Evolutionary conservation across 2,113 vertebrate genomes (phyloP), one percentile per base, ranked within the genome.

Genomic region (Acrocephalus arundinaceus): DNA sequence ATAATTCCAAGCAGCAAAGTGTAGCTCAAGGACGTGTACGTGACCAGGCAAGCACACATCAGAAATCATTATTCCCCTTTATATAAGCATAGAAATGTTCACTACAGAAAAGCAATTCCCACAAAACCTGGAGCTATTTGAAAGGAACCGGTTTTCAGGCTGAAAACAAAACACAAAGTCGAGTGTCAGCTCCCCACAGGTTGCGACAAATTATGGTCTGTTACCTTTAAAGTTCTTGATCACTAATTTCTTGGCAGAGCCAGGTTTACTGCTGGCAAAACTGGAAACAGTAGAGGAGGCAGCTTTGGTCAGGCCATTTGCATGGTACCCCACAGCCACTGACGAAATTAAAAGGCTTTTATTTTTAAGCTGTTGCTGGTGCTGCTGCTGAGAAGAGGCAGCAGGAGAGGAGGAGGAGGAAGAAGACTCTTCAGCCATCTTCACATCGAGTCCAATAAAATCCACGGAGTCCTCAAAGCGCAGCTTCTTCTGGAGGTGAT

Each of bases 161-260:
- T 24, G 61, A 77, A 94, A 94, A 94, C 81, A 87, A 80, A 83
- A 85, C 41, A 82, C 6, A 5, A 63, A 86, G 43, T 18, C 20
- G 43, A 86, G 48, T 2, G 2, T 13, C 83, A 90, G 33, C 73
- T 79, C 87, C 67, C 70, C 86, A 52, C 2, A 73, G 43, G 63
- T 62, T 80, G 91, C 16, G 77, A 93, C 76, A 89, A 90, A 94
- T 80, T 51, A 89, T 4, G 33, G 67, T 55, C 72, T 93, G 81
- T 97, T 99, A 99, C 99, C 99, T 99, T 99, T 99, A 98, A 99
- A 99, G 98, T 99, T 99, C 98, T 99, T 99, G 98, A 99, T 99
- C 96, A 99, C 99, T 98, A 99, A 98, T 99, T 99, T 99, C 98
- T 99, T 99, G 87, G 99, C 99, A 45, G 99, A 99, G 31, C 99